Evolutionary conservation across 2,888 invertebrate genomes (phyloP).

Genomic region (Sinohyriopsis cumingii): DNA sequence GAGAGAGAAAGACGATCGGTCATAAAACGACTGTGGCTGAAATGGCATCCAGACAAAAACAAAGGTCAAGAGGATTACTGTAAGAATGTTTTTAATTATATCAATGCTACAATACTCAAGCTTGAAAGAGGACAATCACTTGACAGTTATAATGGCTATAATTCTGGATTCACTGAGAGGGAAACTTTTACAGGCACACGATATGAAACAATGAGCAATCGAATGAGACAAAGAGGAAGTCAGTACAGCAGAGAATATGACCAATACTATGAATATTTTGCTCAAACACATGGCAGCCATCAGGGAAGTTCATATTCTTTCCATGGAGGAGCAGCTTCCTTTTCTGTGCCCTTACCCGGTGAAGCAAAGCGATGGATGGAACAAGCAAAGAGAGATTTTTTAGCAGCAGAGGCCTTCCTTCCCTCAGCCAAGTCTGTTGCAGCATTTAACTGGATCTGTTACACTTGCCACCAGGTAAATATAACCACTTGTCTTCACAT

Average conservation of each 20-base stretch:
- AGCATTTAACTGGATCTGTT: conserved; percentile 44
- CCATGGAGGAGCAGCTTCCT: no score
- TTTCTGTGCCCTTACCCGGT: no score
- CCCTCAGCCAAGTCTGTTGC: conserved; percentile 7
- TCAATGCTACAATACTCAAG: conserved; percentile 7
- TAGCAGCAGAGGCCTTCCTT: conserved; percentile 19
- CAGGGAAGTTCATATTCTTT: no score
- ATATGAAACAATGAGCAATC: no score
- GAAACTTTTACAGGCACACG: no score
- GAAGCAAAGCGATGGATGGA: conserved; percentile 36
- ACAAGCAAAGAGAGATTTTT: conserved; percentile 35
- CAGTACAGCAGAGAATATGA: no score
- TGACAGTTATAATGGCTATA: conserved; percentile 3
- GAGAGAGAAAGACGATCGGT: conserved; percentile 11
- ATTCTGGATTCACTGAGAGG: no score
- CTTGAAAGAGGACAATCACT: conserved; percentile 12
- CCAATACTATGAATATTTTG: no score
- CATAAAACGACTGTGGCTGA: conserved; percentile 9
- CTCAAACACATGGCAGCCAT: no score
- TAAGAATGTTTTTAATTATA: conserved; percentile 19
- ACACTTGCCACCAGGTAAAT: conserved; percentile 39
- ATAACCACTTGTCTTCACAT: background rate
- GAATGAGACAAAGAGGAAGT: no score
- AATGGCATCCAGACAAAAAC: conserved; percentile 29
- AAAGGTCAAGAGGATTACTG: conserved; percentile 11